These are phyloP conservation scores for Drosophila dives DNA, from an alignment of 2,888 invertebrate genomes.

Conservation along the genomic window DNA sequence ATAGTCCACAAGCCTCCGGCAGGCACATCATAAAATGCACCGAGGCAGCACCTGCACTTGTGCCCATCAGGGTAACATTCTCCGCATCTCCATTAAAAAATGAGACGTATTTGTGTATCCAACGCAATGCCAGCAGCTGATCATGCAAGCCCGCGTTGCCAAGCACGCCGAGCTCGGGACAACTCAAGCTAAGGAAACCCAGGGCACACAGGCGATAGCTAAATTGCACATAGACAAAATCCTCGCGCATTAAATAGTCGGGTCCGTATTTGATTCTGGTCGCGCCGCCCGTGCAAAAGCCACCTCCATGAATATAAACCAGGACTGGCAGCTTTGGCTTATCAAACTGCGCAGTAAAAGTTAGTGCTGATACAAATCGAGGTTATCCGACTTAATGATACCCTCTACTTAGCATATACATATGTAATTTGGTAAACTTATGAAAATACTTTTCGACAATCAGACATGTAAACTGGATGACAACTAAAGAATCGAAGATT, in stretches of 20 bases:
- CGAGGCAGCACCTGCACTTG: slow-evolving; percentile 85
- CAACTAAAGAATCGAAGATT: neutral
- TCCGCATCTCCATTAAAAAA: slow-evolving; percentile 85
- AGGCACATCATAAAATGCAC: slow-evolving; percentile 85
- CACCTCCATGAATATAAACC: slow-evolving; percentile 86
- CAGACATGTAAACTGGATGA: neutral
- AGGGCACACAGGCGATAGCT: slow-evolving; percentile 85
- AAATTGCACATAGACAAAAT: slow-evolving; percentile 85
- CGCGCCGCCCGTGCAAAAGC: slow-evolving; percentile 84
- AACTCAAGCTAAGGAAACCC: slow-evolving; percentile 85
- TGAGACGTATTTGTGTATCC: slow-evolving; percentile 85
- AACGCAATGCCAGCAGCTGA: slow-evolving; percentile 85
- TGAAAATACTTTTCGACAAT: neutral
- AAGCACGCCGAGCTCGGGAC: slow-evolving; percentile 84
- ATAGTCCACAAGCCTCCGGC: slow-evolving; percentile 84
- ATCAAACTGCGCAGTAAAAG: slow-evolving; percentile 48
- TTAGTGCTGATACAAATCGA: neutral
- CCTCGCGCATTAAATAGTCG: slow-evolving; percentile 85
- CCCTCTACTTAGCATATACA: neutral
- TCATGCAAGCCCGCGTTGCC: slow-evolving; percentile 86
- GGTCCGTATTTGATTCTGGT: slow-evolving; percentile 82
- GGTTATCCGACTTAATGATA: neutral
- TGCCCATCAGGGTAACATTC: slow-evolving; percentile 86
- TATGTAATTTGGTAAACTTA: neutral
- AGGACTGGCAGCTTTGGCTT: slow-evolving; percentile 81